A percentile compares a stretch with the other conserved stretches of the same genome.
phyloP scores from a whole-genome alignment of 1,140 invertebrate genomes.

The Chlorops oryzae region DNA sequence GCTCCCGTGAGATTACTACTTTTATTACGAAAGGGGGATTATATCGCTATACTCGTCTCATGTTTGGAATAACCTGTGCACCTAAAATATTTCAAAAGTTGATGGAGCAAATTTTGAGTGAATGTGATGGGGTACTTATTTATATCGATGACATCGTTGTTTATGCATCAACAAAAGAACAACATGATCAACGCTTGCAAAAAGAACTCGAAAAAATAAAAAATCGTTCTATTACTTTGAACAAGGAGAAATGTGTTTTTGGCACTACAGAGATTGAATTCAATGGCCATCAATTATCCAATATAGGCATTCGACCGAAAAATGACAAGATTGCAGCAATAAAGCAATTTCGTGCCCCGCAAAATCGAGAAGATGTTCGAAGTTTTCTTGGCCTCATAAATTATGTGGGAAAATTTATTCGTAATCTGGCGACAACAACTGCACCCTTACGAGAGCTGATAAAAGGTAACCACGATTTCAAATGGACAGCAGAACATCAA shows the following conservation, averaged over 20 bases:
- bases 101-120: constrained; percentile 29
- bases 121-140: constrained; percentile 24
- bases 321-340: constrained; percentile 17
- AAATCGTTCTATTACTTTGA: constrained; percentile 20
- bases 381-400: too few relatives aligned
- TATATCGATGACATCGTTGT: constrained; percentile 42
- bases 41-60: constrained; percentile 39
- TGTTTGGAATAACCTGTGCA: constrained; percentile 32
- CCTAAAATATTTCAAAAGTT: constrained; percentile 47
- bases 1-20: constrained; percentile 40
- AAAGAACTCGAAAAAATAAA: constrained; percentile 24
- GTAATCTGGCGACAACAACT: too few relatives aligned
- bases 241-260: constrained; percentile 29
- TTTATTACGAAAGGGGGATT: constrained; percentile 39
- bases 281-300: constrained; percentile 25
- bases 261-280: constrained; percentile 24
- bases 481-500: too few relatives aligned
- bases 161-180: constrained; percentile 19
- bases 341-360: too few relatives aligned
- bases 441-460: too few relatives aligned
- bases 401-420: too few relatives aligned
- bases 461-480: too few relatives aligned
- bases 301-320: constrained; percentile 21
- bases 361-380: too few relatives aligned
- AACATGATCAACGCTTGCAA: constrained; percentile 22